phyloP scores from a whole-genome alignment of 2,888 invertebrate genomes.

The Agrochola lychnidis region DNA sequence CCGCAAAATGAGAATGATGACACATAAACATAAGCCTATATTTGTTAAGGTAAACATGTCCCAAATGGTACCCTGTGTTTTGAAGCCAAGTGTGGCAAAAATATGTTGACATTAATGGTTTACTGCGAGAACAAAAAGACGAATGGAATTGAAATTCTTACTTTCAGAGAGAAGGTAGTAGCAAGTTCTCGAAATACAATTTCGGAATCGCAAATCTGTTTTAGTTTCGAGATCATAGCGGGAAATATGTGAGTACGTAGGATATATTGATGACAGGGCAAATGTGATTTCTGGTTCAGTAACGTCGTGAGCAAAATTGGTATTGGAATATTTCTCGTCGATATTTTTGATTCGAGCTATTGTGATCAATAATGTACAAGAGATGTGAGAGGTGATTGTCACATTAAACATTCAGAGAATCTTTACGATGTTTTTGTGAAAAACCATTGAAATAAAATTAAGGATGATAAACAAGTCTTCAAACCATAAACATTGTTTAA shows the following conservation, averaged over 20 bases:
- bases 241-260: constrained; percentile 1
- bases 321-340: neutral
- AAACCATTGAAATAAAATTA: constrained; percentile 6
- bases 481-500: constrained; percentile 9
- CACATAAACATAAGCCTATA: constrained; percentile 53
- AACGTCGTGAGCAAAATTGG: neutral
- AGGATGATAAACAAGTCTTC: constrained; percentile 9
- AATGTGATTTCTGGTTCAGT: constrained; percentile 23
- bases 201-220: constrained; percentile 60
- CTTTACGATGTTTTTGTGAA: neutral
- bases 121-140: constrained; percentile 47
- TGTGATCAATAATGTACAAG: neutral
- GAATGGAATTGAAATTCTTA: constrained; percentile 61
- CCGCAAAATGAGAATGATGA: constrained; percentile 59
- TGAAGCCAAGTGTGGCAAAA: constrained; percentile 54
- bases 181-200: constrained; percentile 54
- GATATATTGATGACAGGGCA: constrained; percentile 18
- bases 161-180: constrained; percentile 25
- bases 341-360: neutral
- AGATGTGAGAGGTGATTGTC: neutral
- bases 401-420: neutral
- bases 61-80: constrained; percentile 54
- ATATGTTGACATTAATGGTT: constrained; percentile 64
- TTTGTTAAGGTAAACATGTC: constrained; percentile 59
- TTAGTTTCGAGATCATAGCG: constrained; percentile 41